Conservation (phyloP, 2,888 invertebrate genomes). For the Lymantria monacha region DNA sequence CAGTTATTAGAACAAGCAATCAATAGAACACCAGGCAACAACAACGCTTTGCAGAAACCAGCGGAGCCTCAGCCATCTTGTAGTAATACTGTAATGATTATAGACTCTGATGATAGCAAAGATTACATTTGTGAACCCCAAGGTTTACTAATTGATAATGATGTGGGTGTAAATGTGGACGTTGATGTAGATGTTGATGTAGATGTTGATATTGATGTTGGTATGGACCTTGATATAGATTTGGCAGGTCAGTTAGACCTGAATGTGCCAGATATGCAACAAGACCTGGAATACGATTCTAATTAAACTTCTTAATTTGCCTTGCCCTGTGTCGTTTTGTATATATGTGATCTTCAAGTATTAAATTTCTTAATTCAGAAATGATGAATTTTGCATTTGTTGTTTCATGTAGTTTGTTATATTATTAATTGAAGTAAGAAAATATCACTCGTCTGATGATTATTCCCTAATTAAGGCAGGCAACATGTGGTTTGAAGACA, state of each 20-base stretch:
- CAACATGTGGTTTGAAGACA: too few species aligned
- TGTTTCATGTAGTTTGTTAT: too few species aligned
- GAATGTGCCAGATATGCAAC: conserved; percentile 12
- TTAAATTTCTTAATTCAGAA: too few species aligned
- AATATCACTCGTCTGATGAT: too few species aligned
- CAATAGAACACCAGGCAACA: conserved; percentile 16
- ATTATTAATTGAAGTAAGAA: too few species aligned
- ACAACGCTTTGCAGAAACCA: neutral
- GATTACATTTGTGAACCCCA: conserved; percentile 26
- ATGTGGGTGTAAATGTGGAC: conserved; percentile 22
- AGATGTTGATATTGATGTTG: conserved; percentile 25
- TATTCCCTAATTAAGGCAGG: too few species aligned
- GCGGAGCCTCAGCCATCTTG: conserved; percentile 5
- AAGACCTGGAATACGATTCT: conserved; percentile 20
- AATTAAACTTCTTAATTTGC: conserved; percentile 6
- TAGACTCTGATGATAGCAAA: conserved; percentile 29
- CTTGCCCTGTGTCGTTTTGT: too few species aligned
- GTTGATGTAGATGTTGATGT: conserved; percentile 15
- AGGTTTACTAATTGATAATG: conserved; percentile 23
- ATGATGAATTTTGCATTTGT: too few species aligned
- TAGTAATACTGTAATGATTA: neutral
- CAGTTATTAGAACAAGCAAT: conserved; percentile 25
- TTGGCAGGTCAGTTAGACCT: conserved; percentile 18
- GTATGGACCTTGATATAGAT: conserved; percentile 14
- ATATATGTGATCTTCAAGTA: neutral